Evolutionary conservation across 2,113 vertebrate genomes (phyloP), one percentile per base, ranked within the genome.

Genomic region (Cromileptes altivelis): DNA sequence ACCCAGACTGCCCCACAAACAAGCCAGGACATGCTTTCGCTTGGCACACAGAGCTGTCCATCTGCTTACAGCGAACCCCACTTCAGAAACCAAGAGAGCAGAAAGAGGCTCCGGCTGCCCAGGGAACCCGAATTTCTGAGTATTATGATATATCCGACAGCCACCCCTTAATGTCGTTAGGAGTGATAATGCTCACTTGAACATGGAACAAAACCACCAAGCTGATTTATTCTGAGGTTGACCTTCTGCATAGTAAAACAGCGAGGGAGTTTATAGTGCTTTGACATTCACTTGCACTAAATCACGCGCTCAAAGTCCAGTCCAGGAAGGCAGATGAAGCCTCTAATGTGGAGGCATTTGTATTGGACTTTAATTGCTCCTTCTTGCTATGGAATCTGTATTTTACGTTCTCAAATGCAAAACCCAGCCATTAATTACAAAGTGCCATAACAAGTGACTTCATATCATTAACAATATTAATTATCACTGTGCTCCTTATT

Each of bases 401-500:
- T 85, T 91, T 91, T 81, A 86, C 87, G 50, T 68, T 70, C 80
- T 81, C 65, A 75, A 88, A 92, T 80, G 84, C 19, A 65, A 91
- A 85, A 87, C 78, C 57, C 58, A 77, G 91, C 81, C 88, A 89
- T 95, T 95, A 94, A 95, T 95, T 95, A 95, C 92, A 88, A 83
- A 92, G 93, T 93, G 94, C 92, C 92, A 94, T 94, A 95, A 93
- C 81, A 91, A 94, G 91, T 90, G 93, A 95, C 93, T 95, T 93
- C 88, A 90, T 95, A 94, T 96, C 85, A 94, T 93, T 95, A 95
- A 94, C 91, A 89, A 80, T 94, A 94, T 95, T 95, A 96, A 96
- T 96, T 94, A 95, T 93, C 89, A 86, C 88, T 84, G 68, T 76
- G 87, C 90, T 94, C 94, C 92, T 93, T 94, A 90, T 90, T 95